Conservation (phyloP, 1,140 invertebrate species). For the Drosophila pseudoananassae region DNA sequence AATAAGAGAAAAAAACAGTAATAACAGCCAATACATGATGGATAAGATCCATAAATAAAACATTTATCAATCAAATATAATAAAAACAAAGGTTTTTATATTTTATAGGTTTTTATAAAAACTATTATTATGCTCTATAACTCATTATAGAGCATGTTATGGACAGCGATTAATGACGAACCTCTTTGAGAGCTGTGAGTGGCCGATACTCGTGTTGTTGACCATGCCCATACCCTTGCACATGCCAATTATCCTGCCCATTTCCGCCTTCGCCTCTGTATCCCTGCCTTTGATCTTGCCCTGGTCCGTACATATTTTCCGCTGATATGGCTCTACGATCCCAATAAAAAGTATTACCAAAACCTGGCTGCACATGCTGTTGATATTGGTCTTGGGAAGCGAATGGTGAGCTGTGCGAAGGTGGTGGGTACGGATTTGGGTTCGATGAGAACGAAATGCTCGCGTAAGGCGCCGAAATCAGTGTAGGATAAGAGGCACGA, state of each 20-base stretch:
- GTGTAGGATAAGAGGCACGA: constrained; percentile 34
- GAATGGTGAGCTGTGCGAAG: constrained; percentile 18
- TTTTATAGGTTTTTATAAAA: too few relatives aligned
- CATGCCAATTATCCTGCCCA: constrained; percentile 49
- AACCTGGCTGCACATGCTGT: constrained; percentile 7
- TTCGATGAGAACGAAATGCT: background rate
- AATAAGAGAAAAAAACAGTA: background rate
- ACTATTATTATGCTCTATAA: too few relatives aligned
- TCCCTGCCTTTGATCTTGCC: background rate
- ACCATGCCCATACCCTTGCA: constrained; percentile 55
- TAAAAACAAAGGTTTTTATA: background rate
- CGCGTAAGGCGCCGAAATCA: constrained; percentile 38
- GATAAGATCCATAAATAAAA: background rate
- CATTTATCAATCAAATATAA: background rate
- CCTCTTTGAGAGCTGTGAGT: constrained; percentile 64
- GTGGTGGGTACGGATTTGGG: constrained; percentile 1
- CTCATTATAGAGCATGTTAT: background rate
- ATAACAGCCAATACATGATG: background rate
- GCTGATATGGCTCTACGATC: constrained; percentile 11
- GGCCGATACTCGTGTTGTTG: constrained; percentile 61
- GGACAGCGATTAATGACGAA: constrained; percentile 47
- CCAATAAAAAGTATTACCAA: too few relatives aligned
- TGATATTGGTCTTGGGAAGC: constrained; percentile 23
- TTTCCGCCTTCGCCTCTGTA: constrained; percentile 13
- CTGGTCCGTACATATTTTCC: constrained; percentile 28